Percentiles rank a stretch among this genome's conserved stretches.
These are phyloP conservation scores for Rhynchophorus ferrugineus DNA, from an alignment of 1,140 invertebrate genomes.

Conservation along the genomic window DNA sequence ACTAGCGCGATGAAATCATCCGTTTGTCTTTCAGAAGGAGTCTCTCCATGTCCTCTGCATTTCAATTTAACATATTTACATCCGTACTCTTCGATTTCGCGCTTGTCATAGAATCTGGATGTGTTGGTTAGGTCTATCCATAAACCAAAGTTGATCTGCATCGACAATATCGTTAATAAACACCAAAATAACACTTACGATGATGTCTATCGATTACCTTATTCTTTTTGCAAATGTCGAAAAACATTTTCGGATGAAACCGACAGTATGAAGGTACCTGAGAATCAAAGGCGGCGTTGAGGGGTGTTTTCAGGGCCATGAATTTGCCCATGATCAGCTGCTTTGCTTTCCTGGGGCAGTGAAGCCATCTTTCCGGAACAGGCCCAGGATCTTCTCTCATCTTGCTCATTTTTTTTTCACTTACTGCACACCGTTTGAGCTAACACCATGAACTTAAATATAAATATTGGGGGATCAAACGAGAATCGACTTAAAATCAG, in stretches of 20 bases:
- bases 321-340: slow-evolving; percentile 71
- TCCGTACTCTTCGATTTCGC: slow-evolving; percentile 62
- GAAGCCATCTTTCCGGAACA: slow-evolving; percentile 82
- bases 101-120: slow-evolving; percentile 80
- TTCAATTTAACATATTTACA: slow-evolving; percentile 81
- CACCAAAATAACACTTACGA: slow-evolving; percentile 39
- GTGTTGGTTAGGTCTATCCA: slow-evolving; percentile 98
- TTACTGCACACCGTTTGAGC: no score
- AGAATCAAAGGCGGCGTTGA: slow-evolving; percentile 67
- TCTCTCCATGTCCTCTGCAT: slow-evolving; percentile 79
- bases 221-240: slow-evolving; percentile 59
- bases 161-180: background rate
- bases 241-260: slow-evolving; percentile 80
- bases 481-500: no score
- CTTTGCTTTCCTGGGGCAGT: slow-evolving; percentile 81
- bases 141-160: slow-evolving; percentile 75
- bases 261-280: slow-evolving; percentile 71
- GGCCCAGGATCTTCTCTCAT: slow-evolving; percentile 44
- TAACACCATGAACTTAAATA: no score
- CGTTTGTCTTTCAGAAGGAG: slow-evolving; percentile 70
- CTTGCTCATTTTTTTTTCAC: slow-evolving; percentile 14
- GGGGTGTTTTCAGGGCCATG: slow-evolving; percentile 89
- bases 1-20: slow-evolving; percentile 71
- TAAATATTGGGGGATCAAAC: no score
- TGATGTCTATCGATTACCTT: slow-evolving; percentile 49